These are phyloP conservation scores for Phorcus lineatus DNA, from an alignment of 2,888 invertebrate species.

Conservation along the genomic window DNA sequence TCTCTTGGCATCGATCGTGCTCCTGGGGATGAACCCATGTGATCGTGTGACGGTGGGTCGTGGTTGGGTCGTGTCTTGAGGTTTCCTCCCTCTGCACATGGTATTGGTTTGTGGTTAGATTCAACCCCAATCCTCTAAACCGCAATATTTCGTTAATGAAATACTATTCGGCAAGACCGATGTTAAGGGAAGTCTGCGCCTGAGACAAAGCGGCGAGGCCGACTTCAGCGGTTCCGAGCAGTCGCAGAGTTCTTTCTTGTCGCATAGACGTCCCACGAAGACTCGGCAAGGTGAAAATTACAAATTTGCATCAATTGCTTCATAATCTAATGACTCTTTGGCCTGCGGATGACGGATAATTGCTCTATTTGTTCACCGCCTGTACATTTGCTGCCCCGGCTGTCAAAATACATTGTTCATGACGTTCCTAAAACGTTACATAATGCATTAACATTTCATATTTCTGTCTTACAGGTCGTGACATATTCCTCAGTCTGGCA, in stretches of 20 bases:
- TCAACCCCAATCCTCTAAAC: not conserved
- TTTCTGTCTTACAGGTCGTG: not conserved
- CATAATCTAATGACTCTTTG: constrained; percentile 22
- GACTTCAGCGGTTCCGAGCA: not conserved
- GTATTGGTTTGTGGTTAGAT: not conserved
- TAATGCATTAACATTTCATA: constrained; percentile 22
- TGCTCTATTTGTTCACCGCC: constrained; percentile 18
- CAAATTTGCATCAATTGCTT: constrained; percentile 25
- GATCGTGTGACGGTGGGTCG: no score
- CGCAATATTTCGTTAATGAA: constrained; percentile 6
- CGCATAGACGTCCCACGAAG: not conserved
- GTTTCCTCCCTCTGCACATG: no score
- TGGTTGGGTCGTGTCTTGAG: no score
- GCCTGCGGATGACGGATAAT: constrained; percentile 12
- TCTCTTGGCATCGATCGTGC: not conserved
- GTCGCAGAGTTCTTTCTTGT: not conserved
- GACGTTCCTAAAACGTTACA: constrained; percentile 4
- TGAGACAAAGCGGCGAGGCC: not conserved
- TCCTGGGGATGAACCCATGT: not conserved
- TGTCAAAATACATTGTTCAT: not conserved
- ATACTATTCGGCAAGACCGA: not conserved
- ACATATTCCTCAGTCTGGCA: not conserved
- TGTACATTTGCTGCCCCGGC: not conserved
- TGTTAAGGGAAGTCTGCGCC: not conserved
- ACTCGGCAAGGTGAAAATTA: constrained; percentile 1